Conservation (phyloP, 2,888 invertebrate species). For the Apamea monoglypha region DNA sequence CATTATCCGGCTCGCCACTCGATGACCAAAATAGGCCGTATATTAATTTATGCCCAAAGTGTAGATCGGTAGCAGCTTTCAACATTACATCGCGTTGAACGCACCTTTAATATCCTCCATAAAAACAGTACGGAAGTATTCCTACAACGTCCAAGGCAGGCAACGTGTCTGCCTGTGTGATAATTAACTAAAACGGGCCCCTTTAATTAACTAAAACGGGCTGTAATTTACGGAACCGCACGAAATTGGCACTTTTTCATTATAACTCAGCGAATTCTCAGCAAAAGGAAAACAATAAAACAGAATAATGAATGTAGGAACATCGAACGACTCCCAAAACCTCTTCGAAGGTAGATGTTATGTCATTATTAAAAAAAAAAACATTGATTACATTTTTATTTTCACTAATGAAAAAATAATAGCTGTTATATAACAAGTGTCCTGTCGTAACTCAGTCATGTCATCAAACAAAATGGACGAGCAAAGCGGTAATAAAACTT, state of each 20-base stretch:
- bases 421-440: constrained; percentile 17
- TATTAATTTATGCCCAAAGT: constrained; percentile 53
- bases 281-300: constrained; percentile 25
- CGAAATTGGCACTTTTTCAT: constrained; percentile 29
- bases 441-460: constrained; percentile 42
- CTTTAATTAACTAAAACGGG: constrained; percentile 4
- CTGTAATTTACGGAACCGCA: constrained; percentile 24
- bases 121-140: constrained; percentile 35
- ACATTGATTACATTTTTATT: constrained; percentile 5
- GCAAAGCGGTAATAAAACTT: constrained; percentile 64
- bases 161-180: constrained; percentile 2
- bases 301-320: constrained; percentile 17
- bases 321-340: constrained; percentile 8
- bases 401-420: constrained; percentile 46
- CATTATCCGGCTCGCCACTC: constrained; percentile 49
- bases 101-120: constrained; percentile 44
- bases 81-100: constrained; percentile 23
- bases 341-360: not conserved
- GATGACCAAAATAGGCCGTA: constrained; percentile 49
- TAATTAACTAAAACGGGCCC: constrained; percentile 38
- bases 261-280: constrained; percentile 2
- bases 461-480: constrained; percentile 60
- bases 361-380: constrained; percentile 19
- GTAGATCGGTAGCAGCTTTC: constrained; percentile 45
- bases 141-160: not conserved